Evolutionary conservation across 2,797 vertebrate genomes (phyloP).

Genomic region (Melanotaenia maccullochi): DNA sequence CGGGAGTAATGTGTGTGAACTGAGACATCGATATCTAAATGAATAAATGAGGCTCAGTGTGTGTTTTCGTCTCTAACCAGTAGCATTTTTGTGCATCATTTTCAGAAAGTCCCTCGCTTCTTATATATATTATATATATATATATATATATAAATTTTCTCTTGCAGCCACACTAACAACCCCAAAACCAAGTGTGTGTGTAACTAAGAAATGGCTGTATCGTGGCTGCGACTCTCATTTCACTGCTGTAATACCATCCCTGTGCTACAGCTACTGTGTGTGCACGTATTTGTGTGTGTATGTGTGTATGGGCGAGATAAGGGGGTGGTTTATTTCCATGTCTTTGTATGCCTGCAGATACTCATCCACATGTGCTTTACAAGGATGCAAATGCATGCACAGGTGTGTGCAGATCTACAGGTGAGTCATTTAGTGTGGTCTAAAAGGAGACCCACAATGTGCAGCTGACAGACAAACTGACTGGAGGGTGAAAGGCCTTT

Average conservation of each 20-base stretch:
- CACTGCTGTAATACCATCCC: conserved; percentile 67
- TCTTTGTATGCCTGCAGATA: no score
- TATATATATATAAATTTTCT: no score
- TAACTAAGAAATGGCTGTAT: conserved; percentile 60
- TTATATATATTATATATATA: neutral
- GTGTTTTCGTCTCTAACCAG: conserved; percentile 11
- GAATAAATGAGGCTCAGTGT: conserved; percentile 34
- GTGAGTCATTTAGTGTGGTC: conserved; percentile 48
- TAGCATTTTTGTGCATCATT: conserved; percentile 9
- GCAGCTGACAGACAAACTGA: conserved; percentile 51
- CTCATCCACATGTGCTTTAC: conserved; percentile 10
- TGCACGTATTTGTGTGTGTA: neutral
- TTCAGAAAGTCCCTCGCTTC: neutral
- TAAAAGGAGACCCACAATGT: conserved; percentile 33
- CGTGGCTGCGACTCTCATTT: conserved; percentile 62
- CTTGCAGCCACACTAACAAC: neutral
- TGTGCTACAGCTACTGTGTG: conserved; percentile 10
- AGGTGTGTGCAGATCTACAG: conserved; percentile 22
- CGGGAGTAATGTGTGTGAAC: conserved; percentile 31
- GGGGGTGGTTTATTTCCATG: no score
- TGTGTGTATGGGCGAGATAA: conserved; percentile 7
- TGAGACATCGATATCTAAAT: conserved; percentile 48
- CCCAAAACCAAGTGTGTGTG: conserved; percentile 21
- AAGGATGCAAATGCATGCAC: conserved; percentile 2
- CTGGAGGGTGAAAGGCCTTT: conserved; percentile 65